These are phyloP conservation scores for Pachyuromys duprasi DNA, from an alignment of 2,797 vertebrate genomes.

Conservation along the genomic window DNA sequence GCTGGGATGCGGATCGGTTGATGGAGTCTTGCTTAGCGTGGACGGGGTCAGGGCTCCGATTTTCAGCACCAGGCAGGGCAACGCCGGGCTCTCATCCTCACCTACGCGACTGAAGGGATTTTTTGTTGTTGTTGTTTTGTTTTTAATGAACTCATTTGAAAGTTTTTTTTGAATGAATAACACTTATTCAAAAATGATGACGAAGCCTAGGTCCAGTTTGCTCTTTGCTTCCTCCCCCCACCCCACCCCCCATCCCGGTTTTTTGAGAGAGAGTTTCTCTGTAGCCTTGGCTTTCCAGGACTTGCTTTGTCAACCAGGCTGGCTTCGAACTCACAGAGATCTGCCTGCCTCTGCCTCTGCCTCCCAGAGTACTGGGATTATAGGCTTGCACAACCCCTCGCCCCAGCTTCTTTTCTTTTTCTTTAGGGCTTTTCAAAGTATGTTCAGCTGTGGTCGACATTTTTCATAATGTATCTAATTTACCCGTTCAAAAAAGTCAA, in stretches of 20 bases:
- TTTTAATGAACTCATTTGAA: not conserved
- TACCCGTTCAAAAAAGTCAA: not conserved
- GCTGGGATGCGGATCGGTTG: not conserved
- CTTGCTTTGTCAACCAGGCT: too few species aligned
- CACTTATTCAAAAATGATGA: not conserved
- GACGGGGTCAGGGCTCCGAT: not conserved
- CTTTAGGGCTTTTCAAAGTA: not conserved
- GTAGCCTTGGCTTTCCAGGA: too few species aligned
- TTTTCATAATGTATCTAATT: not conserved
- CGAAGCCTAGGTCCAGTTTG: not conserved
- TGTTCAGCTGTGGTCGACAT: not conserved
- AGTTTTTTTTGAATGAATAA: not conserved
- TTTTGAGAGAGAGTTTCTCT: too few species aligned
- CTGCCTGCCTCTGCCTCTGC: too few species aligned
- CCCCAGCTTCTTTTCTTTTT: not conserved
- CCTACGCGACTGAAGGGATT: too few species aligned
- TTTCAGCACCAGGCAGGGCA: not conserved
- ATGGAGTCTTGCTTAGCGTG: not conserved
- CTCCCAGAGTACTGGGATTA: too few species aligned
- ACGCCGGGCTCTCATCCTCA: too few species aligned
- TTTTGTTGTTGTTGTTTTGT: not conserved
- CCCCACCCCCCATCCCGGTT: too few species aligned
- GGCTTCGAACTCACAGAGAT: too few species aligned
- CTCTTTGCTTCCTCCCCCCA: too few species aligned
- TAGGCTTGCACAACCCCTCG: too few species aligned